A percentile compares a stretch with the other conserved stretches of the same genome.
Evolutionary conservation across 2,888 invertebrate genomes (phyloP).

Genomic region (Phengaris arion): DNA sequence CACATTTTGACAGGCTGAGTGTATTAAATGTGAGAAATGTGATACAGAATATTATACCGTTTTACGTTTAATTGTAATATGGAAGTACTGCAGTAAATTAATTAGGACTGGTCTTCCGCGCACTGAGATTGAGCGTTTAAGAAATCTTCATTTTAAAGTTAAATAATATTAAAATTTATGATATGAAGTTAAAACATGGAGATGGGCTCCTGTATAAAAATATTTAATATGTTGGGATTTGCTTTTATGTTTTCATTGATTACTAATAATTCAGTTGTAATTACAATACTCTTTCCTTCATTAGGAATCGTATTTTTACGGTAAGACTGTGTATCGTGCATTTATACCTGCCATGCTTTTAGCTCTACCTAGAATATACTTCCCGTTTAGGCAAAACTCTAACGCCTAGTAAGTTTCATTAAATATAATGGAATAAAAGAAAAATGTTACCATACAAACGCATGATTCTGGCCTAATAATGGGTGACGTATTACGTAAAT

Average conservation of each 20-base stretch:
- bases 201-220: too few relatives aligned
- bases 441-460: not conserved
- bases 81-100: constrained; percentile 13
- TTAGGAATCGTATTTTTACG: too few relatives aligned
- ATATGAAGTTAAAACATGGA: too few relatives aligned
- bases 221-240: too few relatives aligned
- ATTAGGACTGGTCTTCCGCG: not conserved
- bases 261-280: too few relatives aligned
- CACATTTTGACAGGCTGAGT: not conserved
- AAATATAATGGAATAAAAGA: not conserved
- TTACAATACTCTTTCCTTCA: too few relatives aligned
- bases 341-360: too few relatives aligned
- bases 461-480: not conserved
- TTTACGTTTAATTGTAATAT: not conserved
- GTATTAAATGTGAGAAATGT: not conserved
- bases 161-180: too few relatives aligned
- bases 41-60: not conserved
- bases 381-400: not conserved
- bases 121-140: not conserved
- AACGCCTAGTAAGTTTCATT: not conserved
- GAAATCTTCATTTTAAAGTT: too few relatives aligned
- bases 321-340: too few relatives aligned
- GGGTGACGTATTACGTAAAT: not conserved
- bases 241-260: too few relatives aligned
- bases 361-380: too few relatives aligned